These are phyloP conservation scores for Iphiclides podalirius DNA, from an alignment of 2,888 invertebrate species.

Conservation along the genomic window DNA sequence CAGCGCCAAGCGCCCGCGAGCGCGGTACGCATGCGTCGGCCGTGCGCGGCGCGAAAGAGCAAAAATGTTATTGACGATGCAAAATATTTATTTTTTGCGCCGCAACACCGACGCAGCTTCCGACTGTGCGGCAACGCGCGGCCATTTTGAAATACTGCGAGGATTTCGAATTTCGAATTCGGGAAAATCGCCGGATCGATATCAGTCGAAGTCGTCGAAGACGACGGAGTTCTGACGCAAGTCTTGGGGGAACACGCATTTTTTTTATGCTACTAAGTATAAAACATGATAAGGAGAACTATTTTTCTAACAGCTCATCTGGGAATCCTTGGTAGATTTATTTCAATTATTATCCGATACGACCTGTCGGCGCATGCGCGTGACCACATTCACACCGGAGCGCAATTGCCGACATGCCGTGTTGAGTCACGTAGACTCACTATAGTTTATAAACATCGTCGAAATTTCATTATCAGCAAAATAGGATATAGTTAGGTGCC, in stretches of 20 bases:
- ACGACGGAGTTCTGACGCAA: too few relatives aligned
- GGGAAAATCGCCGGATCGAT: too few relatives aligned
- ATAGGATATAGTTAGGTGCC: too few relatives aligned
- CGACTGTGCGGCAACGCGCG: slow-evolving; percentile 29
- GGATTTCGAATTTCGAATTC: slow-evolving; percentile 11
- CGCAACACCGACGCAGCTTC: slow-evolving; percentile 49
- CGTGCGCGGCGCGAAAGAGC: slow-evolving; percentile 36
- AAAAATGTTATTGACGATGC: slow-evolving; percentile 75
- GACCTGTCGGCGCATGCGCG: slow-evolving; percentile 58
- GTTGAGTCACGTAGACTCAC: not conserved
- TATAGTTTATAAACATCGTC: not conserved
- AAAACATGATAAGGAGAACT: too few relatives aligned
- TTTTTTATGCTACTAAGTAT: too few relatives aligned
- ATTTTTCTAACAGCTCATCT: slow-evolving; percentile 53
- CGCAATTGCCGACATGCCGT: slow-evolving; percentile 12
- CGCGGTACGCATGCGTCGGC: slow-evolving; percentile 66
- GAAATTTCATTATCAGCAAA: too few relatives aligned
- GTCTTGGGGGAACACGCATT: too few relatives aligned
- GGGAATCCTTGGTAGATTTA: slow-evolving; percentile 65
- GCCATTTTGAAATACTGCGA: slow-evolving; percentile 32
- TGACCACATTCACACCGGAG: slow-evolving; percentile 52
- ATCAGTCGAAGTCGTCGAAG: too few relatives aligned
- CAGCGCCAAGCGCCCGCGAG: slow-evolving; percentile 47
- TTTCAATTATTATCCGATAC: slow-evolving; percentile 74
- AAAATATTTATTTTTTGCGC: slow-evolving; percentile 73